Conservation (phyloP, 2,113 vertebrate genomes). For the Sturnus vulgaris region DNA sequence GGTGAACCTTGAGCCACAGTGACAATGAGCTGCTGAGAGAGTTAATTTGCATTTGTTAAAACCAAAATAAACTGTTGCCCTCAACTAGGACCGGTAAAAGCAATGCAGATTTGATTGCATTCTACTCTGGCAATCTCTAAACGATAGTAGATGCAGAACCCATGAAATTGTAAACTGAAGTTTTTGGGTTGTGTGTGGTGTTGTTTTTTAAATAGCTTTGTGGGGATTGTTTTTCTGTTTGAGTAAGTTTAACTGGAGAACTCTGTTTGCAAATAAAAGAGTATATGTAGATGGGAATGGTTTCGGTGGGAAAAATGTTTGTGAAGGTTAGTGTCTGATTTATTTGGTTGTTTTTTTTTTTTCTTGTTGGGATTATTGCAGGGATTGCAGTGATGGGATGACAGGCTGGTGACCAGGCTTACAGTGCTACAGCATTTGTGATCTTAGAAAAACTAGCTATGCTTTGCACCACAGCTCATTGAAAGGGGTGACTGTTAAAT, state of each 20-base stretch:
- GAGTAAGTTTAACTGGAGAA: not conserved
- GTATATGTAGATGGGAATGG: not conserved
- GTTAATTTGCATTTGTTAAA: conserved; percentile 22
- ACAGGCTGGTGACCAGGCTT: not conserved
- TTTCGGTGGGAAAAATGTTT: not conserved
- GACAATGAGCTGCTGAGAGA: not conserved
- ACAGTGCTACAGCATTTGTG: not conserved
- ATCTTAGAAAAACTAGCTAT: not conserved
- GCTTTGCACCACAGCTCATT: not conserved
- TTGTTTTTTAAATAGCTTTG: not conserved
- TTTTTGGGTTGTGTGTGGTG: not conserved
- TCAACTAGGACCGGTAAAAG: not conserved
- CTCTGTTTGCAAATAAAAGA: not conserved
- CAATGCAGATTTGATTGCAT: not conserved
- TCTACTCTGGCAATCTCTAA: not conserved
- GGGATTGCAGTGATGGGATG: not conserved
- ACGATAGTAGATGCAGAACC: not conserved
- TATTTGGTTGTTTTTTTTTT: not conserved
- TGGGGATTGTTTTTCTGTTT: not conserved
- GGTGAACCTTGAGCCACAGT: not conserved
- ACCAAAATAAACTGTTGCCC: not conserved
- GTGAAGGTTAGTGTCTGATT: not conserved
- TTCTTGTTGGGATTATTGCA: not conserved
- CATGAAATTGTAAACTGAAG: not conserved
- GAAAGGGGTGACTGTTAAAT: not conserved